Conservation (phyloP, 1,140 invertebrate genomes). For the Hirudo medicinalis region DNA sequence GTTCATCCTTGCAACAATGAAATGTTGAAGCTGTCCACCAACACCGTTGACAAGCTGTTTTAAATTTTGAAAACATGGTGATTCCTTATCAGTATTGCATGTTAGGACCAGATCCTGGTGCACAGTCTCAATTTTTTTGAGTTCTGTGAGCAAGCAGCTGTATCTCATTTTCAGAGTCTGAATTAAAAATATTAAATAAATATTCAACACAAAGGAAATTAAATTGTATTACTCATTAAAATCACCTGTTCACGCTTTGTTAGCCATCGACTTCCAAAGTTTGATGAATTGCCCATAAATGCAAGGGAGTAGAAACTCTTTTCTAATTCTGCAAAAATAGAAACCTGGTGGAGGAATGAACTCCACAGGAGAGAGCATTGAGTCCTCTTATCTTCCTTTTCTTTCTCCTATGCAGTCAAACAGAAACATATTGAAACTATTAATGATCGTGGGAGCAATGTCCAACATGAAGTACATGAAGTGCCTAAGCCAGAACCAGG, state of each 20-base stretch:
- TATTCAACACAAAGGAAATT: neutral
- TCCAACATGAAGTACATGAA: neutral
- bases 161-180: neutral
- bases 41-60: constrained; percentile 1
- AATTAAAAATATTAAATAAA: neutral
- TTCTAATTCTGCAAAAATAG: neutral
- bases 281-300: neutral
- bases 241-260: neutral
- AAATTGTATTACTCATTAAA: neutral
- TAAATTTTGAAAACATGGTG: neutral
- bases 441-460: too few relatives aligned
- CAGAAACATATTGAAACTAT: neutral
- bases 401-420: neutral
- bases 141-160: constrained; percentile 2
- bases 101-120: neutral
- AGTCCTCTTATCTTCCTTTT: neutral
- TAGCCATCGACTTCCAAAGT: constrained; percentile 3
- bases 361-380: neutral
- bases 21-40: constrained; percentile 12
- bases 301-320: neutral
- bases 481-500: too few relatives aligned
- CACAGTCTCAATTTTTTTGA: neutral
- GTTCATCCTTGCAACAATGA: constrained; percentile 10
- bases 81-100: neutral
- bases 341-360: neutral